A percentile compares a stretch with the other conserved stretches of the same genome.
Conservation (phyloP, 2,888 invertebrate genomes). For the Eustalomyia histrio region DNA sequence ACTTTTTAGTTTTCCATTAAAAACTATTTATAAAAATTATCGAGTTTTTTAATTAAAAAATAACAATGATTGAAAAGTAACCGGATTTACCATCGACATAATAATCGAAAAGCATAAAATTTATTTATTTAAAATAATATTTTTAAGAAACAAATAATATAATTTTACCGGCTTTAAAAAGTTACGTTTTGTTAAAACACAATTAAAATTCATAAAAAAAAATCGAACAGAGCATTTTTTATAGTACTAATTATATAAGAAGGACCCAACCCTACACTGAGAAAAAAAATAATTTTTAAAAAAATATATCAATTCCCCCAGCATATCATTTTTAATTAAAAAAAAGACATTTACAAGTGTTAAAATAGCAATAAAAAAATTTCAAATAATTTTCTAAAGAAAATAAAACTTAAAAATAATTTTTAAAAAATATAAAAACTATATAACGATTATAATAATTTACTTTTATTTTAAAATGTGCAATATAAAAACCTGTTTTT, state of each 20-base stretch:
- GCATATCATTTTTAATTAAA: constrained; percentile 65
- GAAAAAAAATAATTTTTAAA: constrained; percentile 31
- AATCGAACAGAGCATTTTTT: constrained; percentile 61
- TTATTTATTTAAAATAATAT: too few species aligned
- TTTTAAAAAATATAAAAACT: constrained; percentile 38
- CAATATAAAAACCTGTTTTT: constrained; percentile 34
- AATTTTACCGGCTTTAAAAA: too few species aligned
- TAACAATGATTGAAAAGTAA: too few species aligned
- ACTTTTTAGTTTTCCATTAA: too few species aligned
- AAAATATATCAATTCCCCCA: constrained; percentile 63
- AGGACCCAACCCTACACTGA: constrained; percentile 30
- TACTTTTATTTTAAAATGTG: constrained; percentile 21
- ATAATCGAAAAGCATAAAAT: too few species aligned
- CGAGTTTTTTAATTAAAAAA: too few species aligned
- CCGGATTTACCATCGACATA: too few species aligned
- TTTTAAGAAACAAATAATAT: too few species aligned
- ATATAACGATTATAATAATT: constrained; percentile 5
- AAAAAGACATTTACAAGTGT: constrained; percentile 19
- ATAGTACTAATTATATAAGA: constrained; percentile 55
- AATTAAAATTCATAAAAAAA: constrained; percentile 16
- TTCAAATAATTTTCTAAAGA: not conserved
- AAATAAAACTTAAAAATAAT: not conserved
- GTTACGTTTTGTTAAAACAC: too few species aligned
- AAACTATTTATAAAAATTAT: too few species aligned
- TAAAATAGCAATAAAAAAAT: constrained; percentile 38